Base-by-base conservation (phyloP, 2,797 vertebrate species). In the Acanthurus tractus region DNA sequence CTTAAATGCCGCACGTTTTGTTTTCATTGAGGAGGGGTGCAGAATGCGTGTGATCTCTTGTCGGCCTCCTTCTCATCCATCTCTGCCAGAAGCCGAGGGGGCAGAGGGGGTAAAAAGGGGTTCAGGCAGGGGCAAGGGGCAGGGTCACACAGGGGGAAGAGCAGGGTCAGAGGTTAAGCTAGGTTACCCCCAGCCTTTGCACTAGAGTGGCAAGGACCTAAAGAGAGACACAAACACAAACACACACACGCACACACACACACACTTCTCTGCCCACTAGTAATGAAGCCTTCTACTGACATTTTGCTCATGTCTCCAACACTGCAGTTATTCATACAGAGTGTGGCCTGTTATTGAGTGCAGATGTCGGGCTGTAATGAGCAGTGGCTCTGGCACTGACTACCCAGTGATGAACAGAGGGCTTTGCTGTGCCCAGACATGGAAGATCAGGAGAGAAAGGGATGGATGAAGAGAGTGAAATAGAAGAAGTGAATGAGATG, bases 341-440 rank as follows among this genome's bases (percentile, higher is more conserved):
- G 88, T 74, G 84, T 86, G 86, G 84, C 78, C 63, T 78, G 70
- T 95, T 93, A 94, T 94, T 91, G 90, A 87, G 86, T 91, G 89
- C 94, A 96, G 95, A 95, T 95, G 94, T 95, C 84, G 78, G 34
- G 74, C 86, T 74, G 89, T 93, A 94, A 95, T 95, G 92, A 94
- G 92, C 75, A 85, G 73, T 57, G 82, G 74, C 76, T 85, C 77
- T 86, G 78, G 82, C 76, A 86, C 67, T 42, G 82, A 76, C 85
- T 76, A 52, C 67, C 53, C 70, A 55, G 63, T 48, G 86, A 86
- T 85, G 88, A 88, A 93, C 92, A 94, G 82, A 89, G 83, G 67
- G 79, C 75, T 85, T 70, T 44, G 86, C 91, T 90, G 84, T 90
- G 83, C 82, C 79, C 70, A 74, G 63, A 88, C 71, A 38, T 25